Conservation (phyloP, 2,797 vertebrate genomes). For the Mareca penelope region DNA sequence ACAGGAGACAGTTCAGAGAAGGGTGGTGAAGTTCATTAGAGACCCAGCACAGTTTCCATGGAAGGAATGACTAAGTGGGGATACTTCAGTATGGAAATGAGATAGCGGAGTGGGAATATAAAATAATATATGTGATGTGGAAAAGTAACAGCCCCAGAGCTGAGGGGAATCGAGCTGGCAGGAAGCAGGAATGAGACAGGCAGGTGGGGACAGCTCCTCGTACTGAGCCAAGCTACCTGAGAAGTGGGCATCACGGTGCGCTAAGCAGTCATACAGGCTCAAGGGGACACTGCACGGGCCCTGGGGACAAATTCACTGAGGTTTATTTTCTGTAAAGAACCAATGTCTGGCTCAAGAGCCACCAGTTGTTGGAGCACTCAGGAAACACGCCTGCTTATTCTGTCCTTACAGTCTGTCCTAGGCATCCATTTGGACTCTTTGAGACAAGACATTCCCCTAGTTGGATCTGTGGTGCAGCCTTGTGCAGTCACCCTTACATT, state of each 20-base stretch:
- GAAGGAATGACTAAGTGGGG: not conserved
- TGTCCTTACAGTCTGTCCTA: not conserved
- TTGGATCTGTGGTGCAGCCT: too few species aligned
- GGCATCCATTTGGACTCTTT: not conserved
- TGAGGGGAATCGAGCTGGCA: not conserved
- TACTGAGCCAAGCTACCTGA: fast-evolving
- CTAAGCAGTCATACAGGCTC: not conserved
- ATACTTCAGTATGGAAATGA: not conserved
- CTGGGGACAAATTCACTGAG: not conserved
- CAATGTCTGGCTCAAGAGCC: not conserved
- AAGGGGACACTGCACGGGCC: not conserved
- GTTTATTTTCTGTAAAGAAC: not conserved
- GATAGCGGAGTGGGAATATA: not conserved
- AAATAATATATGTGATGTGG: not conserved
- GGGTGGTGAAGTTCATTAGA: not conserved
- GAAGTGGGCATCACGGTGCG: fast-evolving
- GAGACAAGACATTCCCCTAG: not conserved
- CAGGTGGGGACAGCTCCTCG: not conserved
- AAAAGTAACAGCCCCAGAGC: not conserved
- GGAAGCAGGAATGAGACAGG: not conserved
- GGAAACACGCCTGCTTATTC: not conserved
- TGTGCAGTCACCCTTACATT: too few species aligned
- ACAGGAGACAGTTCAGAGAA: not conserved
- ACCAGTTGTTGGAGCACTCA: not conserved
- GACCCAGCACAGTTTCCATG: not conserved